Evolutionary conservation across 1,140 invertebrate species (phyloP), one percentile per base, ranked within the genome.

Genomic region (Leptinotarsa lineolata): DNA sequence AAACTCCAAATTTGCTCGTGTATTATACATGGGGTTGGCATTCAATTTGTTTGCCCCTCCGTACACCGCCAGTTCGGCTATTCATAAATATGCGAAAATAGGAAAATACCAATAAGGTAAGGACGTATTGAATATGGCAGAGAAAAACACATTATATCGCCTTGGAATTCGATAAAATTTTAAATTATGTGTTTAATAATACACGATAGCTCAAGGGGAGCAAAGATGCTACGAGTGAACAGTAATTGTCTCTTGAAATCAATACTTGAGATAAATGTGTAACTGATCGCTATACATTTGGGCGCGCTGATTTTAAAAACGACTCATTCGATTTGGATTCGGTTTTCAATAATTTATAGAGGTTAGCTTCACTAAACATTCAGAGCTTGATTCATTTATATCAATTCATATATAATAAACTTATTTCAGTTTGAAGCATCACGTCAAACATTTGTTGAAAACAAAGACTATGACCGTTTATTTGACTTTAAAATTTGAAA

Each of bases 1-100:
- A 77, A 78, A 75, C 60, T 71, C 70, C 70, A 63, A 67, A 78
- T 72, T 74, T 72, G 75, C 72, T 77, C 76, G 71, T 79, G 61
- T 75, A 79, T 79, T 74, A 79, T 79, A 74, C 74, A 79, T 79
- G 72, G 72, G 74, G 73, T 72, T 75, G 70, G 70, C 77, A 79
- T 79, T 79, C 77, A 79, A 79, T 79, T 79, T 79, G 74, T 72
- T 60, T 69, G 67, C 65, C 65, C 69, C 61, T 44, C 48, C 65
- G 61, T 61, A 74, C 65, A 60, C 30, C 54, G 61, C 44, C 59
- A 54, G 48, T 74, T 74, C 63, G 68, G 65, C 70, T 46, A 68
- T 75, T 72, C 70, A 75, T 75, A 75, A 75, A 75, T 75, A 75
- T 75, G 71, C 74, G 68, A 70, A 70, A 70, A 70, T 70, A 70